Evolutionary conservation across 1,140 invertebrate genomes (phyloP), one percentile per base, ranked within the genome.

Genomic region (Zaprionus nigranus): DNA sequence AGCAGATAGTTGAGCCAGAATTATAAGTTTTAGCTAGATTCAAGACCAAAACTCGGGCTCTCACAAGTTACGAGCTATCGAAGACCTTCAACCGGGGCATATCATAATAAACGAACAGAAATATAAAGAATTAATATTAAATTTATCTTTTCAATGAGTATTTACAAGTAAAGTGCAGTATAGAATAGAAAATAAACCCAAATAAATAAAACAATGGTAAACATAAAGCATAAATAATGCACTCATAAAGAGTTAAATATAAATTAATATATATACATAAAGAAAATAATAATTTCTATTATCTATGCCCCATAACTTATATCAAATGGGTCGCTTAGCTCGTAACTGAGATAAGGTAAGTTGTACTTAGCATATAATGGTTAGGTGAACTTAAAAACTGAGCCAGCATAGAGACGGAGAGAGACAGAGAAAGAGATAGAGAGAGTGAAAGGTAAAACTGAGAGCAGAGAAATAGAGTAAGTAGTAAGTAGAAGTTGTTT

Each of bases 401-500:
- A 51, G 46, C 20, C 20, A 51, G 46, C 2, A 22, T 12, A 51
- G 15, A 46, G n/a, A 46, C 38, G 67, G 34, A 51, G n/a, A 43
- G 13, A 81, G 62, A 76, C 46, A 26, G 4, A 4, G 6, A 13
- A 13, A 59, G 5, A 57, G n/a, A 53, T 34, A 75, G 54, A 34
- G n/a, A 58, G 38, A 64, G 13, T 76, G 51, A 22, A 46, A 51
- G 34, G 26, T 12, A 57, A 38, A 22, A 46, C 17, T 9, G 13
- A 59, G 20, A 34, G 34, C 26, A 54, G 40, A 46, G 40, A 17
- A 9, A 17, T 17, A 17, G 40, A 43, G 40, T 43, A 58, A 40
- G 24, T 56, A 62, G 36, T 20, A 59, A 30, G 68, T 63, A 61
- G 59, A 61, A 46, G n/a, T 67, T 62, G 49, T 76, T 87, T 87